These are phyloP conservation scores for Epinephelus moara DNA, from an alignment of 2,113 vertebrate genomes.

Conservation along the genomic window DNA sequence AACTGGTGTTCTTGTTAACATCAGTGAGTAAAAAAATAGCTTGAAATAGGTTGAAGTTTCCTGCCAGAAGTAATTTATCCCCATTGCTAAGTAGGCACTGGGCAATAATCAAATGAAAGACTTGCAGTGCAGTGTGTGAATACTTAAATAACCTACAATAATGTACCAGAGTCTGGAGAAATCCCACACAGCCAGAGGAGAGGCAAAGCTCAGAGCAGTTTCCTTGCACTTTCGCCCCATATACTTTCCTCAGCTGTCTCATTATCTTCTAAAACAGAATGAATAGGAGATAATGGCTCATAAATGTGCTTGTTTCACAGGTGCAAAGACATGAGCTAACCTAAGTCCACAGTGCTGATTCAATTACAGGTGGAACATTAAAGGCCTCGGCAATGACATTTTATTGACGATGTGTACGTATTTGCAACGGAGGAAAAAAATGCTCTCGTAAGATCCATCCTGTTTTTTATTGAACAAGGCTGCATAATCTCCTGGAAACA, in stretches of 20 bases:
- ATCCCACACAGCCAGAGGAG: constrained; percentile 1
- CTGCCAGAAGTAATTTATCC: background rate
- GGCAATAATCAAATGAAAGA: constrained; percentile 10
- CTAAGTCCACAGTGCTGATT: constrained; percentile 37
- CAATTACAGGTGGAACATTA: constrained; percentile 46
- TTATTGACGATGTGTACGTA: background rate
- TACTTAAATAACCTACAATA: constrained; percentile 22
- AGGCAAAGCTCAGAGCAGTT: background rate
- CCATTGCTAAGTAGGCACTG: background rate
- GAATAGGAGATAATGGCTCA: constrained; percentile 65
- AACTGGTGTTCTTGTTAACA: no score
- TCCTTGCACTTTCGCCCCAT: background rate
- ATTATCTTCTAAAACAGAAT: constrained; percentile 29
- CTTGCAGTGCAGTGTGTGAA: background rate
- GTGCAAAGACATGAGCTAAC: constrained; percentile 31
- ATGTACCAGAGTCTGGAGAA: background rate
- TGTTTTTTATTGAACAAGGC: constrained; percentile 1
- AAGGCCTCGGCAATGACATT: constrained; percentile 12
- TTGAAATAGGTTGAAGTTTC: background rate
- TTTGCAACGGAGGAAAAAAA: constrained; percentile 16
- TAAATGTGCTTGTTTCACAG: constrained; percentile 47
- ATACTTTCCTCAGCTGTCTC: constrained; percentile 19
- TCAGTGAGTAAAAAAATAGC: no score
- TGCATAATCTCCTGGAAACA: constrained; percentile 33
- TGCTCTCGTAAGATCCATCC: background rate